A percentile compares a stretch with the other conserved stretches of the same genome.
Evolutionary conservation across 2,888 invertebrate species (phyloP).

Genomic region (Oeneis ivallda): DNA sequence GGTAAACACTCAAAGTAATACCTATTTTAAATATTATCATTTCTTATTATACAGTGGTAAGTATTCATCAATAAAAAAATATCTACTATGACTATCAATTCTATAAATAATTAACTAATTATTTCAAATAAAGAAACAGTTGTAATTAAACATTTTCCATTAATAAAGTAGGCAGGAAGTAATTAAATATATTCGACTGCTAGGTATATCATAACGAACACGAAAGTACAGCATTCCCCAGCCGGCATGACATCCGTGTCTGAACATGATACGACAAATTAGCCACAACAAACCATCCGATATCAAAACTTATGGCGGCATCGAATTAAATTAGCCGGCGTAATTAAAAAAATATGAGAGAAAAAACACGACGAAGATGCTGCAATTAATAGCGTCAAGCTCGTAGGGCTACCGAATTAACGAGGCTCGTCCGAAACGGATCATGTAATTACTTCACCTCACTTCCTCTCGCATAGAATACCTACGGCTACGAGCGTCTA

Average conservation of each 20-base stretch:
- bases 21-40: no score
- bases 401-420: constrained; percentile 77
- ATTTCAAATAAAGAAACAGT: no score
- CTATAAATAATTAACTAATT: no score
- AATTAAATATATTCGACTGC: background rate
- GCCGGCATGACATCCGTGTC: constrained; percentile 11
- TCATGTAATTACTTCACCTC: constrained; percentile 71
- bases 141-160: background rate
- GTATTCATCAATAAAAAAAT: no score
- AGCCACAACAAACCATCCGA: constrained; percentile 33
- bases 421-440: constrained; percentile 62
- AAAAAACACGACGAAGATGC: constrained; percentile 59
- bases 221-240: constrained; percentile 10
- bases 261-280: constrained; percentile 31
- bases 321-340: constrained; percentile 42
- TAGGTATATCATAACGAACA: background rate
- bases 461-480: constrained; percentile 49
- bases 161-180: background rate
- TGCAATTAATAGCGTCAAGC: constrained; percentile 69
- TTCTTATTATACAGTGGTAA: no score
- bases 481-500: constrained; percentile 60
- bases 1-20: no score
- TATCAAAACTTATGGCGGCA: constrained; percentile 41
- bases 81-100: no score
- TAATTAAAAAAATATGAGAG: constrained; percentile 57